Evolutionary conservation across 2,888 invertebrate genomes (phyloP), one percentile per base, ranked within the genome.

Genomic region (Zaprionus lineosus): DNA sequence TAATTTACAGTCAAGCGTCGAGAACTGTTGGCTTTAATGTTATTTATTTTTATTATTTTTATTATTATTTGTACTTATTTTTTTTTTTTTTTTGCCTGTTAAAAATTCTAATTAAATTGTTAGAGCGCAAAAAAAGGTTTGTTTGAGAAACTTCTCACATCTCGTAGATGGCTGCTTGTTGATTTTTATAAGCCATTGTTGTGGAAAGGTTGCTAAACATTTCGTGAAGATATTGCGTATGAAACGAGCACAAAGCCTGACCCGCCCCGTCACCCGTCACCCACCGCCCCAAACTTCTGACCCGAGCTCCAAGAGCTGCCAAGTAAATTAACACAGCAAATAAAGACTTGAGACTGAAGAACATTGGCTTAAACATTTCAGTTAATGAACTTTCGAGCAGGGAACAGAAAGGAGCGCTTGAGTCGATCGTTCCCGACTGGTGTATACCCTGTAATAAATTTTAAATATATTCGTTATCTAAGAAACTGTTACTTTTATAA

Each of bases 131-230:
- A 37, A 41, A 48, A 28, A 48, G 12, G 28, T 3, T 9, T 56
- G 11, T 34, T 47, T 69, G 72, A 71, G 72, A 70, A 70, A 43
- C 52, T 71, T 70, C 69, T 66, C 69, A 71, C 69, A 70, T 69
- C 48, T 56, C 48, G 33, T 34, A 31, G 52, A 37, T 40, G 47
- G 19, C 43, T 33, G 29, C 29, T 29, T 57, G 28, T 14, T 16
- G 31, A 53, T 31, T 57, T 51, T 50, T 63, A 60, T 46, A 39
- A 43, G 50, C 58, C 67, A 68, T 70, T 68, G 67, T 67, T 67
- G 15, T 15, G 16, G 9, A 21, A 34, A n/a, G n/a, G n/a, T 18
- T 40, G 39, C 28, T 26, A 21, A 48, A 63, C 33, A 56, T 57
- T 47, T 52, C 56, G 24, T 67, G 57, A 41, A 37, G 44, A 48